A percentile compares a stretch with the other conserved stretches of the same genome.
These are phyloP conservation scores for Simalia tracyae DNA, from an alignment of 2,797 vertebrate genomes.

Conservation along the genomic window DNA sequence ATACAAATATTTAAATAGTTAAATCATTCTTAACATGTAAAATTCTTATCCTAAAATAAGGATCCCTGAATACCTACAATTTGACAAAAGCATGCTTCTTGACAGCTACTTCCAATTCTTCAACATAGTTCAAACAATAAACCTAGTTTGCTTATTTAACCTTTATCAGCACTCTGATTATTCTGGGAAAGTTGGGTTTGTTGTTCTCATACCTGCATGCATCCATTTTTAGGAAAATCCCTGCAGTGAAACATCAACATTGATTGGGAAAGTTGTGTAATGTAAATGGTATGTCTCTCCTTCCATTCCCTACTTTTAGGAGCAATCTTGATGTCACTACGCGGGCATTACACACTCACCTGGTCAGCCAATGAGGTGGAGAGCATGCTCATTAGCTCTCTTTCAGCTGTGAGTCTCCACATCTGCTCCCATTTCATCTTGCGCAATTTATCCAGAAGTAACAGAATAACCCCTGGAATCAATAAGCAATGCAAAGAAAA, in stretches of 20 bases:
- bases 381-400: slow-evolving; percentile 98
- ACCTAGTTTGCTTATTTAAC: not conserved
- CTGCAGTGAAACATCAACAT: not conserved
- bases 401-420: slow-evolving; percentile 96
- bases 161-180: not conserved
- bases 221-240: not conserved
- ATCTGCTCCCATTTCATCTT: slow-evolving; percentile 99
- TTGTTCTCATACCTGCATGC: not conserved
- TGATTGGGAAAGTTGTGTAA: not conserved
- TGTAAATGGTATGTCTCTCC: not conserved
- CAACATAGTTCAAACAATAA: not conserved
- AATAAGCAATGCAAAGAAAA: slow-evolving; percentile 1
- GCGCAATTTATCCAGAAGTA: slow-evolving; percentile 91
- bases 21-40: not conserved
- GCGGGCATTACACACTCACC: slow-evolving; percentile 71
- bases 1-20: not conserved
- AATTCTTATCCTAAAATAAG: not conserved
- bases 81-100: not conserved
- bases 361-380: slow-evolving; percentile 97
- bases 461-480: slow-evolving; percentile 88
- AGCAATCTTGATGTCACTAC: not conserved
- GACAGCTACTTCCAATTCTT: not conserved
- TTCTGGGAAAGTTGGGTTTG: not conserved
- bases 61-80: not conserved
- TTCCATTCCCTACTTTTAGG: not conserved